A percentile compares a stretch with the other conserved stretches of the same genome.
Conservation (phyloP, 2,888 invertebrate species). For the Caenorhabditis sinica region DNA sequence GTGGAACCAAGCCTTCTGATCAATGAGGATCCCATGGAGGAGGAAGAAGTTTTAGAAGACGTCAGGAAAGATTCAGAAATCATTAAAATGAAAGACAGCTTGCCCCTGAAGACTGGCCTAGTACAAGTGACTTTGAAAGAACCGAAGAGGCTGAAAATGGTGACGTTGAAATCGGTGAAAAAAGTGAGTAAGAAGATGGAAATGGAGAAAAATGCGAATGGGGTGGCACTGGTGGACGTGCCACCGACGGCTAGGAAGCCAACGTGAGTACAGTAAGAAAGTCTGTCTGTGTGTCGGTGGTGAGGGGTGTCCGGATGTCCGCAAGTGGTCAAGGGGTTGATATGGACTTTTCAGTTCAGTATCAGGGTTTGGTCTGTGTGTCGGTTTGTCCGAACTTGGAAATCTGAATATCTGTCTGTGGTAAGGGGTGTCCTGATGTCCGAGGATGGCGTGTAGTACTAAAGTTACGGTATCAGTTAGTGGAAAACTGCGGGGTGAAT, state of each 20-base stretch:
- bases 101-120: slow-evolving; percentile 21
- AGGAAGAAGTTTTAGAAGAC: slow-evolving; percentile 24
- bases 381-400: not conserved
- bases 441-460: too few species aligned
- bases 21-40: slow-evolving; percentile 25
- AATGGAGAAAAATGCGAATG: slow-evolving; percentile 39
- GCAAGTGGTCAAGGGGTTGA: not conserved
- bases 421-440: too few species aligned
- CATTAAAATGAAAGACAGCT: not conserved
- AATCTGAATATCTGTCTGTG: too few species aligned
- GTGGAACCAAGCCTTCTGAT: slow-evolving; percentile 52
- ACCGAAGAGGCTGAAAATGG: slow-evolving; percentile 7
- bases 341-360: not conserved
- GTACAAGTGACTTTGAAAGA: not conserved
- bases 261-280: too few species aligned
- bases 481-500: too few species aligned
- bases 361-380: not conserved
- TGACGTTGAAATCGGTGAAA: slow-evolving; percentile 35
- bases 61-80: not conserved
- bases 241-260: slow-evolving; percentile 41
- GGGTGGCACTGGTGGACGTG: slow-evolving; percentile 23
- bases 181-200: slow-evolving; percentile 28
- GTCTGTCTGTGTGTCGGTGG: not conserved
- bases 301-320: not conserved
- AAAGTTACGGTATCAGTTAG: too few species aligned